A percentile compares a stretch with the other conserved stretches of the same genome.
Evolutionary conservation across 2,113 vertebrate genomes (phyloP).

Genomic region (Tautogolabrus adspersus): DNA sequence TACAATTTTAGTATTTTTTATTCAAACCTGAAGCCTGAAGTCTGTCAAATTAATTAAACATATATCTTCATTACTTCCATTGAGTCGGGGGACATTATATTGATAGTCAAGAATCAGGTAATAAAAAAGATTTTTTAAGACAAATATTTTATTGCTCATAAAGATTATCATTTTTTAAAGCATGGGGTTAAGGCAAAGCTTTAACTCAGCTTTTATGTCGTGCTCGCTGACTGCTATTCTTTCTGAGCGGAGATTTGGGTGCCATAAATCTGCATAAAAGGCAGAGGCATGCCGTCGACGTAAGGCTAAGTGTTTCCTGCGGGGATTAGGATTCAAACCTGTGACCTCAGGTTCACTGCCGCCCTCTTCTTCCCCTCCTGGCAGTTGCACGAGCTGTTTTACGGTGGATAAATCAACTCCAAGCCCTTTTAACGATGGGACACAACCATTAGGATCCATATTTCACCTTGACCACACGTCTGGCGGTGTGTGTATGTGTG

Average conservation of each 20-base stretch:
- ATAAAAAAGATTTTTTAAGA: slow-evolving; percentile 28
- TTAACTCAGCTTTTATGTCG: slow-evolving; percentile 50
- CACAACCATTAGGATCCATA: slow-evolving; percentile 80
- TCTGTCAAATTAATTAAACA: background rate
- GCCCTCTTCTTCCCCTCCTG: slow-evolving; percentile 54
- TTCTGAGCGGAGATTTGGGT: slow-evolving; percentile 30
- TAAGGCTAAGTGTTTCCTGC: slow-evolving; percentile 70
- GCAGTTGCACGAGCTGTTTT: slow-evolving; percentile 72
- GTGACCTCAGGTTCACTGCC: slow-evolving; percentile 62
- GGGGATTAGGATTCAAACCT: slow-evolving; percentile 70
- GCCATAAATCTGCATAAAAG: slow-evolving; percentile 75
- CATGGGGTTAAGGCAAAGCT: slow-evolving; percentile 30
- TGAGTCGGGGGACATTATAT: background rate
- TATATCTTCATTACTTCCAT: background rate
- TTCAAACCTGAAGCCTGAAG: background rate
- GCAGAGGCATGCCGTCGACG: slow-evolving; percentile 57
- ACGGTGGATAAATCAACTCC: slow-evolving; percentile 77
- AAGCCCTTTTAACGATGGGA: slow-evolving; percentile 80
- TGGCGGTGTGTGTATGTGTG: slow-evolving; percentile 41
- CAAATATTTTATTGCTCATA: background rate
- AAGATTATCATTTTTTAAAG: slow-evolving; percentile 20
- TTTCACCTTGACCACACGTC: slow-evolving; percentile 70
- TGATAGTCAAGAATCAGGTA: background rate
- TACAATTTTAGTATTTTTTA: no score
- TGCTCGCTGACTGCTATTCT: slow-evolving; percentile 39